phyloP scores from a whole-genome alignment of 2,113 vertebrate genomes.

The Phocoena phocoena region DNA sequence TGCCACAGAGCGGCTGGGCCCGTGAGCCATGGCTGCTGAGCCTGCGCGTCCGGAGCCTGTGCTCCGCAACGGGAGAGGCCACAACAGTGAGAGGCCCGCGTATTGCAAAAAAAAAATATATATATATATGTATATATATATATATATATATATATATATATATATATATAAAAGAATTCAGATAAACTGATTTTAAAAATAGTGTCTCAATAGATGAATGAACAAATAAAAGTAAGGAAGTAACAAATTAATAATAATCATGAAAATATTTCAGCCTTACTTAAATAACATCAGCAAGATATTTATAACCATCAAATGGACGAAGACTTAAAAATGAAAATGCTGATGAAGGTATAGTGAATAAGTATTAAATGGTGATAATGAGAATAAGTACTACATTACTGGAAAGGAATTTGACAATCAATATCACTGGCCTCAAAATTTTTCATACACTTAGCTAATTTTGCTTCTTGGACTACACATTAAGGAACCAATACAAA shows the following conservation, averaged over 20 bases:
- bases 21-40: too few species aligned
- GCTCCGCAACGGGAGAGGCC: too few species aligned
- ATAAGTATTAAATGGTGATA: neutral
- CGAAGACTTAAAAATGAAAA: conserved; percentile 24
- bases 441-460: neutral
- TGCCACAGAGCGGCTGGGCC: too few species aligned
- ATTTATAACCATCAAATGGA: neutral
- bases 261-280: neutral
- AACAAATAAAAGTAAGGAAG: neutral
- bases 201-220: neutral
- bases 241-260: neutral
- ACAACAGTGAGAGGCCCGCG: too few species aligned
- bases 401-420: neutral
- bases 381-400: neutral
- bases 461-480: neutral
- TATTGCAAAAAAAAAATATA: too few species aligned
- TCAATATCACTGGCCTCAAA: neutral
- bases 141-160: neutral
- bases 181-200: neutral
- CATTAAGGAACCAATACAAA: neutral
- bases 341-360: neutral
- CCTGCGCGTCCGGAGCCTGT: too few species aligned
- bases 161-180: neutral
- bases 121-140: neutral
- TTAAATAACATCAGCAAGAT: neutral